Conservation (phyloP, 2,797 vertebrate genomes). For the Columba guinea region DNA sequence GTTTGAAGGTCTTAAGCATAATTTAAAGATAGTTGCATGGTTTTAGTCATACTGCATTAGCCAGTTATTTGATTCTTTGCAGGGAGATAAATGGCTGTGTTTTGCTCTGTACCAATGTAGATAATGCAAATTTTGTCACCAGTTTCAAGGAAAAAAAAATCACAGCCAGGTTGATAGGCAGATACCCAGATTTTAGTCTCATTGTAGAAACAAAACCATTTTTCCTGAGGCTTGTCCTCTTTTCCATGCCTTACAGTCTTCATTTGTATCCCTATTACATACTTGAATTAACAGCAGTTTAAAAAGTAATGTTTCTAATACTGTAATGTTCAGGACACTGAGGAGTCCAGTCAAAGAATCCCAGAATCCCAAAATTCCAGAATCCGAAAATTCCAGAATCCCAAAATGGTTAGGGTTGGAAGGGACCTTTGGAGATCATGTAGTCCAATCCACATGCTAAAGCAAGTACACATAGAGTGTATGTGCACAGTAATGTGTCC, state of each 20-base stretch:
- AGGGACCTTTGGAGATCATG: no score
- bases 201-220: background rate
- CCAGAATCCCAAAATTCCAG: no score
- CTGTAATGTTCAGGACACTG: background rate
- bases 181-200: background rate
- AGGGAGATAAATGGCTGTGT: background rate
- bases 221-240: background rate
- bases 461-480: no score
- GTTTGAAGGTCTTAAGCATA: background rate
- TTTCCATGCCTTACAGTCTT: background rate
- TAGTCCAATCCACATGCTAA: no score
- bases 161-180: background rate
- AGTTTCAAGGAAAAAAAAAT: background rate
- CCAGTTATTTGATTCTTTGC: background rate
- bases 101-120: background rate
- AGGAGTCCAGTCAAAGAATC: background rate
- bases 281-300: background rate
- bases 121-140: background rate
- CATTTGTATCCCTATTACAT: background rate
- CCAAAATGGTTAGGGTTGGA: no score
- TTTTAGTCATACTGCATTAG: background rate
- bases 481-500: no score
- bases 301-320: background rate
- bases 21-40: background rate
- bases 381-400: no score